Evolutionary conservation across 2,797 vertebrate species (phyloP), one percentile per base, ranked within the genome.

Genomic region (Nyctibius grandis): DNA sequence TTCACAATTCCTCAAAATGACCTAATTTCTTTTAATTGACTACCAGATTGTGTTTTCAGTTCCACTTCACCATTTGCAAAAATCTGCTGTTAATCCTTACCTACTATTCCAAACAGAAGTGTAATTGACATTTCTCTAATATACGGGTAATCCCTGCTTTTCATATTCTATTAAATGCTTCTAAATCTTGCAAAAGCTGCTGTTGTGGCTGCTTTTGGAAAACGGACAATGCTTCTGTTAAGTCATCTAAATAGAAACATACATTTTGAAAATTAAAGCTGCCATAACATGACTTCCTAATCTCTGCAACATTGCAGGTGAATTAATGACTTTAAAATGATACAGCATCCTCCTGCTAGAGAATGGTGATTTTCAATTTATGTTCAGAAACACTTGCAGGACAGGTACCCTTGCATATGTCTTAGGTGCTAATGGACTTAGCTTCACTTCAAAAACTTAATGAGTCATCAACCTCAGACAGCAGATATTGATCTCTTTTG

Each of bases 21-120:
- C 81, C 88, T 96, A 72, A 87, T 94, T 95, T 96, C 82, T 89
- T 93, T 92, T 94, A 96, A 96, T 81, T 94, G 61, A 85, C 59
- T 94, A 93, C 92, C 85, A 95, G 78, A 95, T 74, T 85, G 67
- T 51, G 36, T 61, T 47, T 84, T 72, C 57, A 91, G 76, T 72
- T 81, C 65, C 47, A 80, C 33, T 92, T 95, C 50, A 95, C 36
- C 47, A 73, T 90, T 89, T 91, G 31, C 23, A 23, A 84, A 93
- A 85, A 90, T 85, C 40, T 93, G 50, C 77, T 94, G 73, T 92
- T 97, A 93, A 73, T 96, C 47, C 67, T 91, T 96, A 93, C 47
- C 57, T 69, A 33, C 91, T 91, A 40, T 91, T 95, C 69, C 36
- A 61, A 85, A 86, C 10, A 91, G 77, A 89, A 95, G 56, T 70